Evolutionary conservation across 2,797 vertebrate species (phyloP).

Genomic region (Masticophis lateralis): DNA sequence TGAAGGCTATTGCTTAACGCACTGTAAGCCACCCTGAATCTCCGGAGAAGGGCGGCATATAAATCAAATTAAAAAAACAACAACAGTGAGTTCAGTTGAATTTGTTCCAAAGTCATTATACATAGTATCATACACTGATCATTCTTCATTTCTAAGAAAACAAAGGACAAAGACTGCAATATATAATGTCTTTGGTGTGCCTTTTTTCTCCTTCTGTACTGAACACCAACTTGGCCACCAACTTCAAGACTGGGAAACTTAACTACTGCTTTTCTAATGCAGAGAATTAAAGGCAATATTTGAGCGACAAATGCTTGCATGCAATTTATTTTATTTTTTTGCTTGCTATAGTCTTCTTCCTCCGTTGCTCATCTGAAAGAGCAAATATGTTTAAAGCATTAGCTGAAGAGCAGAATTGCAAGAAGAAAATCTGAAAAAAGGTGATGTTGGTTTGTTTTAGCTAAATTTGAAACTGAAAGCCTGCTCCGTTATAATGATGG

Average conservation of each 20-base stretch:
- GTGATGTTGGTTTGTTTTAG: neutral
- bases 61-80: too few species aligned
- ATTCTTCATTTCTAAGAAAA: neutral
- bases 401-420: neutral
- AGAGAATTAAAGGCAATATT: neutral
- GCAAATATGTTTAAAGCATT: neutral
- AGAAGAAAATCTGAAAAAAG: neutral
- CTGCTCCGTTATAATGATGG: neutral
- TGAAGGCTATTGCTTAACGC: too few species aligned
- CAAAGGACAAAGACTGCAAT: neutral
- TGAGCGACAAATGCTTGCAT: neutral
- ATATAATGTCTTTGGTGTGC: neutral
- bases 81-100: neutral
- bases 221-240: neutral
- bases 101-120: neutral
- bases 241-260: neutral
- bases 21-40: too few species aligned
- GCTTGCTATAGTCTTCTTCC: neutral
- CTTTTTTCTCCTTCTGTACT: neutral
- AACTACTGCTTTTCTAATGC: neutral
- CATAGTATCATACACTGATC: neutral
- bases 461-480: neutral
- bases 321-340: neutral
- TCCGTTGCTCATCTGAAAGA: neutral
- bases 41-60: too few species aligned